These are phyloP conservation scores for Conchocele bisecta DNA, from an alignment of 2,888 invertebrate species.

Conservation along the genomic window DNA sequence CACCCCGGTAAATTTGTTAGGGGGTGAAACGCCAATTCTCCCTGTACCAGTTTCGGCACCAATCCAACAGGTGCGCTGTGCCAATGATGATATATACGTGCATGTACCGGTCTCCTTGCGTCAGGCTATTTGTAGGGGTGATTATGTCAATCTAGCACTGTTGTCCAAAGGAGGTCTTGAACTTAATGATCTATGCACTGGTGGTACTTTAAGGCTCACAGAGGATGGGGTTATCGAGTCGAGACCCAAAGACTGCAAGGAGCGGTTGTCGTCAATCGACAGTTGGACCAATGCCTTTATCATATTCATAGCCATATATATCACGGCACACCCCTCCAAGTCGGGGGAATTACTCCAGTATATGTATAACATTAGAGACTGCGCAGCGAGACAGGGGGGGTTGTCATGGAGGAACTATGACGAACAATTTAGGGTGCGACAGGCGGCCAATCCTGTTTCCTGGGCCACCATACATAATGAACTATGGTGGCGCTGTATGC, in stretches of 20 bases:
- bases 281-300: conserved; percentile 44
- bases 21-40: too few species aligned
- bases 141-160: conserved; percentile 33
- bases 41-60: too few species aligned
- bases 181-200: conserved; percentile 17
- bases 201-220: neutral
- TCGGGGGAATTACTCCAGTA: conserved; percentile 27
- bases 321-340: conserved; percentile 5
- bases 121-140: conserved; percentile 13
- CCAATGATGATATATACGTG: conserved; percentile 15
- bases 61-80: neutral
- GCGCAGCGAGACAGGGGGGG: conserved; percentile 10
- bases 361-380: conserved; percentile 28
- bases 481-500: conserved; percentile 35
- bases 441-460: conserved; percentile 2
- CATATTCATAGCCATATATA: conserved; percentile 21
- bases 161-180: conserved; percentile 25
- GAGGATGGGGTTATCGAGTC: conserved; percentile 14
- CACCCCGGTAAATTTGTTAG: too few species aligned
- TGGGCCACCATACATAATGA: conserved; percentile 29
- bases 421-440: conserved; percentile 35
- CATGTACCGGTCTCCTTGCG: conserved; percentile 18
- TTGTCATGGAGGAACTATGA: conserved; percentile 31
- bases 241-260: conserved; percentile 18
- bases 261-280: conserved; percentile 26